Base-by-base conservation (phyloP, 2,797 vertebrate species). In the Hyperoplus immaculatus region DNA sequence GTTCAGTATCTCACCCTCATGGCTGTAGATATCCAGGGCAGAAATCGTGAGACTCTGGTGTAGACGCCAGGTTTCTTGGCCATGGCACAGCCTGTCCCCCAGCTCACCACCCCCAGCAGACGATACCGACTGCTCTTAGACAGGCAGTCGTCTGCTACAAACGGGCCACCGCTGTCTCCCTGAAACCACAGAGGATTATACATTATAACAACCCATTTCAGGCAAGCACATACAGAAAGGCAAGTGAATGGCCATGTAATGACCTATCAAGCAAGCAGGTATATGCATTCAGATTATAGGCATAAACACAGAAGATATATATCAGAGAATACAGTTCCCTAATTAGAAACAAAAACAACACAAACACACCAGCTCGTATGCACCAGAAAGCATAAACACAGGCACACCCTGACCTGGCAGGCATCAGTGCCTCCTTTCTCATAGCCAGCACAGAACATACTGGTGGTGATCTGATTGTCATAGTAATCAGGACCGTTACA, bases 391-490 rank as follows among this genome's bases (percentile, higher is more conserved):
- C 6, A 65, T 36, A 15, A 36, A 73, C 53, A 67, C 10, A 64
- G 62, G 2, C 46, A 15, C 29, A 45, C 53, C 58, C 86, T 81
- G 54, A 97, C 97, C 97, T 97, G 97, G 75, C 97, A 98, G 67
- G 97, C 96, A 38, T 98, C 97, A 0, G 90, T 96, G 77, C 96
- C 96, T n/a, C 97, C 97, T 83, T 97, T 97, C 15, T 95, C 94
- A 79, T 94, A 97, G 8, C 97, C 97, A 0, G 97, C 97, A 55
- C 97, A 98, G 94, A 98, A 97, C 97, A 98, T 98, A 74, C 95
- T 96, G 77, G 95, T 96, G 72, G 96, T 97, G 92, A 98, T 96
- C 93, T 97, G 97, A 80, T 96, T 97, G 87, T 96, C 95, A 1
- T 98, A 98, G 91, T 97, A 98, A 81, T 97, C 97, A 0, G 96